Evolutionary conservation across 2,797 vertebrate species (phyloP).

Genomic region (Argyrosomus regius): DNA sequence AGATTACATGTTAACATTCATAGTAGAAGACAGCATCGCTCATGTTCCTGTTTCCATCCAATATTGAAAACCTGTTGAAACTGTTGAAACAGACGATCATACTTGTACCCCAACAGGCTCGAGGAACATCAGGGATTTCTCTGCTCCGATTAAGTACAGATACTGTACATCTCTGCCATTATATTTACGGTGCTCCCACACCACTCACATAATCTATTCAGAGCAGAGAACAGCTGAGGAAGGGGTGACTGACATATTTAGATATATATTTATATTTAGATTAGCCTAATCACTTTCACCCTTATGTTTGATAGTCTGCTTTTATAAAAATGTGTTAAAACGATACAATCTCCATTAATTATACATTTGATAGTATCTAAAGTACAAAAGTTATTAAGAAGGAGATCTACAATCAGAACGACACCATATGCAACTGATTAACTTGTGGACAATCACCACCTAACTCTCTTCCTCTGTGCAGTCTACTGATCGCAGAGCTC

Average conservation of each 20-base stretch:
- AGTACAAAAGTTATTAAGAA: too few species aligned
- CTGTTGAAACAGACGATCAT: neutral
- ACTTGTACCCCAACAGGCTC: neutral
- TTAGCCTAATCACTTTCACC: neutral
- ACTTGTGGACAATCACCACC: too few species aligned
- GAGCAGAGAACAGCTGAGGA: neutral
- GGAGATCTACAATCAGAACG: too few species aligned
- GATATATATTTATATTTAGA: neutral
- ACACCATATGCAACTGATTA: too few species aligned
- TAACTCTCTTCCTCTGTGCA: too few species aligned
- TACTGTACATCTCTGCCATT: neutral
- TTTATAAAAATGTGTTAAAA: neutral
- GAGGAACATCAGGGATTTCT: neutral
- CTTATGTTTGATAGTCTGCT: neutral
- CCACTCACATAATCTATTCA: neutral
- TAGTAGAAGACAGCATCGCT: neutral
- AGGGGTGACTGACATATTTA: neutral
- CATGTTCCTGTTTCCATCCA: conserved; percentile 3
- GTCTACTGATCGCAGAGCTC: too few species aligned
- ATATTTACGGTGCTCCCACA: neutral
- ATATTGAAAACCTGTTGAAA: neutral
- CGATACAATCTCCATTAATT: too few species aligned
- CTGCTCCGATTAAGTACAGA: neutral
- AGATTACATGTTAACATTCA: neutral
- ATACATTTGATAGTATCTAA: too few species aligned